Percentiles rank a stretch among this genome's conserved stretches.
Evolutionary conservation across 2,113 vertebrate species (phyloP).

Genomic region (Hymenochirus boettgeri): DNA sequence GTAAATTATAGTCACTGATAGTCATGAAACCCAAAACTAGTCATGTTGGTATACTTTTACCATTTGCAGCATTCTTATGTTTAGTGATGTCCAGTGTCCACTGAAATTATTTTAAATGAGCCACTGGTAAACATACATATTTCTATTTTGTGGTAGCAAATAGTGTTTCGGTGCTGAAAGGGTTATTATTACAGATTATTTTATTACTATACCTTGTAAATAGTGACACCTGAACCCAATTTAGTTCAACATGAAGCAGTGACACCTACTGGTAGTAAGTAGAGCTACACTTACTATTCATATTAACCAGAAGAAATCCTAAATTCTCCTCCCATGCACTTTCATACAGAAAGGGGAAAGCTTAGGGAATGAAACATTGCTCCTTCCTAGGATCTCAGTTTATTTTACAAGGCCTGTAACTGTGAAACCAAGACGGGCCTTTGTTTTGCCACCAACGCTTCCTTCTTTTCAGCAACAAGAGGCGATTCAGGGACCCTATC

Average conservation of each 20-base stretch:
- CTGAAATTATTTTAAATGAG: not conserved
- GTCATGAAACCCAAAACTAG: not conserved
- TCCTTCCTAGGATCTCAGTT: slow-evolving; percentile 54
- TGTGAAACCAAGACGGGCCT: slow-evolving; percentile 56
- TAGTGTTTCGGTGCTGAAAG: slow-evolving; percentile 20
- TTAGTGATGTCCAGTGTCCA: not conserved
- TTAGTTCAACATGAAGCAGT: slow-evolving; percentile 58
- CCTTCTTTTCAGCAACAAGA: slow-evolving; percentile 60
- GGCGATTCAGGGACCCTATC: slow-evolving; percentile 52
- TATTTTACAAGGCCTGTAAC: slow-evolving; percentile 51
- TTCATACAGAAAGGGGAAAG: not conserved
- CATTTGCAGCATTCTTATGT: not conserved
- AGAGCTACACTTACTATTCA: slow-evolving; percentile 7
- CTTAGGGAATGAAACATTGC: slow-evolving; percentile 23
- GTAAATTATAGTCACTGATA: slow-evolving; percentile 25
- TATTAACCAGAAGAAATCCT: not conserved
- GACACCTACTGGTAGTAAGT: slow-evolving; percentile 70
- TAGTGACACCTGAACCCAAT: not conserved
- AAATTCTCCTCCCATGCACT: slow-evolving; percentile 28
- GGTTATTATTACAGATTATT: slow-evolving; percentile 20
- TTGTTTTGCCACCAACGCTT: slow-evolving; percentile 64
- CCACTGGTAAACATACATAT: not conserved
- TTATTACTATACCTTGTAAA: not conserved
- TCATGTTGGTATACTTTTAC: not conserved
- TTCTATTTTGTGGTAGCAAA: too few relatives aligned